Percentiles rank a stretch among this genome's conserved stretches.
Evolutionary conservation across 2,888 invertebrate genomes (phyloP).

Genomic region (Cryptocephalus moraei): DNA sequence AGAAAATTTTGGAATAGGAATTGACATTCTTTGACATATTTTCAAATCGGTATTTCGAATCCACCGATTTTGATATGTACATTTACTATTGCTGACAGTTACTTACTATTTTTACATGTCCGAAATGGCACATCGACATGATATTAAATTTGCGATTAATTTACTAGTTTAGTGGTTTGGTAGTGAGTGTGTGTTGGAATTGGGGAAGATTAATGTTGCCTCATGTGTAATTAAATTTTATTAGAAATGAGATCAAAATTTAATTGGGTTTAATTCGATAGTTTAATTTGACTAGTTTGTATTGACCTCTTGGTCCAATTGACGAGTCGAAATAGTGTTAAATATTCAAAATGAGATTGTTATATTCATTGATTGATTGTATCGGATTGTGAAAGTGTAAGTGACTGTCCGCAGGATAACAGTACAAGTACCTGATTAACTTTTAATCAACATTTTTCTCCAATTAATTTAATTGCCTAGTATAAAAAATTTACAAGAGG

Average conservation of each 20-base stretch:
- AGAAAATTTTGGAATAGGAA: conserved; percentile 11
- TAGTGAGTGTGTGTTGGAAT: too few relatives aligned
- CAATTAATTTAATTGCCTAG: conserved; percentile 36
- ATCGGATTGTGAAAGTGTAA: neutral
- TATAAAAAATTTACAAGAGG: conserved; percentile 19
- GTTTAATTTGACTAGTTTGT: too few relatives aligned
- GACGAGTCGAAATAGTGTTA: too few relatives aligned
- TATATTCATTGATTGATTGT: too few relatives aligned
- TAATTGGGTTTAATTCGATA: too few relatives aligned
- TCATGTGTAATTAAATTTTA: too few relatives aligned
- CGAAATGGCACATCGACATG: conserved; percentile 9
- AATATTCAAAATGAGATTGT: too few relatives aligned
- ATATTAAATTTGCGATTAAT: neutral
- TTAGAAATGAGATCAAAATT: too few relatives aligned
- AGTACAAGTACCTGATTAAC: conserved; percentile 32
- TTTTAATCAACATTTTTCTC: conserved; percentile 35
- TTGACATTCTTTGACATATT: conserved; percentile 16
- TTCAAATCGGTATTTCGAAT: conserved; percentile 5
- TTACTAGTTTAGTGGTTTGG: too few relatives aligned
- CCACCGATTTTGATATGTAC: conserved; percentile 21
- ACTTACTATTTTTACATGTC: conserved; percentile 7
- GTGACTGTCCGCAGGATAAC: conserved; percentile 13
- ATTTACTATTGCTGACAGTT: conserved; percentile 14
- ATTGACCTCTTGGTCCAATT: too few relatives aligned
- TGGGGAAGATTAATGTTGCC: too few relatives aligned